phyloP scores from a whole-genome alignment of 1,140 invertebrate species.

The Aporrectodea caliginosa region DNA sequence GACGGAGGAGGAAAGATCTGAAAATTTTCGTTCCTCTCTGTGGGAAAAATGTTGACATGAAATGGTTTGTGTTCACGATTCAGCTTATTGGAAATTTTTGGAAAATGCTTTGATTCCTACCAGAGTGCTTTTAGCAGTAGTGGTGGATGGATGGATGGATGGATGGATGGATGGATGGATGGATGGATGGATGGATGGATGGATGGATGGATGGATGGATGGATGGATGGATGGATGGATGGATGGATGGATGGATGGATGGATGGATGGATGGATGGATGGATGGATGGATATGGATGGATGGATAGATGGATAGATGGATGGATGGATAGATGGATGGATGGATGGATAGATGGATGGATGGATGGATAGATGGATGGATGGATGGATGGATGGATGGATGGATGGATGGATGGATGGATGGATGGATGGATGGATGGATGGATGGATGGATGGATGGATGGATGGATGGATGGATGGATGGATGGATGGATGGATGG shows the following conservation, averaged over 20 bases:
- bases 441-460: constrained; percentile 11
- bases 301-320: no score
- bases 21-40: no score
- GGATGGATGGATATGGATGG: no score
- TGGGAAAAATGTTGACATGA: no score
- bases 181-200: constrained; percentile 7
- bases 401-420: background rate
- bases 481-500: background rate
- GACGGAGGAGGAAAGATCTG: no score
- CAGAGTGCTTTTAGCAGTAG: background rate
- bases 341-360: no score
- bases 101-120: background rate
- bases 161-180: constrained; percentile 8
- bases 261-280: background rate
- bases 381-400: background rate
- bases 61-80: no score
- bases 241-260: background rate
- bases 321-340: no score
- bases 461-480: background rate
- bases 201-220: constrained; percentile 13
- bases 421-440: constrained; percentile 10
- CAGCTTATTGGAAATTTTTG: no score
- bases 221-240: background rate
- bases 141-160: constrained; percentile 4
- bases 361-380: no score